These are phyloP conservation scores for Tamias sibiricus DNA, from an alignment of 2,113 vertebrate species.

Conservation along the genomic window DNA sequence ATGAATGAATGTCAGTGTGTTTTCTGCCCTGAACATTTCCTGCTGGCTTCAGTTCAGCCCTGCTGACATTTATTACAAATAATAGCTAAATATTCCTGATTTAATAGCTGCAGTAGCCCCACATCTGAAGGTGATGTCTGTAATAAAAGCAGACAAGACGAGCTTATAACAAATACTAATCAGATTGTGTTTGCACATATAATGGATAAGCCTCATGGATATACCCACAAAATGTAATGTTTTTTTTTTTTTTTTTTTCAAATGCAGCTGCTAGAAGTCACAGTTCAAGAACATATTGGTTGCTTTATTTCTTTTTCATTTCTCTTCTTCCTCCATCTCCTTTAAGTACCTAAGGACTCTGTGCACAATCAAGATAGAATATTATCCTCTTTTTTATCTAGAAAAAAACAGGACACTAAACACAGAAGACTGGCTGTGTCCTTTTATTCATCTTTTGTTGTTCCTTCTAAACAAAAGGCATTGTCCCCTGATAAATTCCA, in stretches of 20 bases:
- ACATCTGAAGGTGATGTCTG: conserved; percentile 87
- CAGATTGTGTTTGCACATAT: conserved; percentile 86
- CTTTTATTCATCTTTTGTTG: conserved; percentile 76
- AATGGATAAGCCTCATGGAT: conserved; percentile 78
- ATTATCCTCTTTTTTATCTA: conserved; percentile 72
- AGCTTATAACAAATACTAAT: conserved; percentile 87
- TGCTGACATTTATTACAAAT: conserved; percentile 92
- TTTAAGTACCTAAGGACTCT: conserved; percentile 68
- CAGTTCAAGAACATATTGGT: conserved; percentile 82
- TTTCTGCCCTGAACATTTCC: conserved; percentile 89
- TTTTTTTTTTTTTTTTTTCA: conserved; percentile 73
- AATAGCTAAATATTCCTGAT: conserved; percentile 91
- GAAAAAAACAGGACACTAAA: conserved; percentile 68
- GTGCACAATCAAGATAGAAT: conserved; percentile 68
- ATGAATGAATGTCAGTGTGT: conserved; percentile 90
- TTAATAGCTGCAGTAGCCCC: conserved; percentile 85
- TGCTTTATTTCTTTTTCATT: conserved; percentile 75
- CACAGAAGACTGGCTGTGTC: conserved; percentile 67
- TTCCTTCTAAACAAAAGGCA: conserved; percentile 80
- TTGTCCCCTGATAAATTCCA: conserved; percentile 80
- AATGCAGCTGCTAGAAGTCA: conserved; percentile 84
- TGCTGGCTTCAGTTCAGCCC: conserved; percentile 87
- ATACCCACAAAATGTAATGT: conserved; percentile 73
- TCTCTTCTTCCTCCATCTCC: conserved; percentile 64
- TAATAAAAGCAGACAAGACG: conserved; percentile 88